Evolutionary conservation across 35 echinoderm and acorn worm genomes (phyloP).

Genomic region (Anneissia japonica): DNA sequence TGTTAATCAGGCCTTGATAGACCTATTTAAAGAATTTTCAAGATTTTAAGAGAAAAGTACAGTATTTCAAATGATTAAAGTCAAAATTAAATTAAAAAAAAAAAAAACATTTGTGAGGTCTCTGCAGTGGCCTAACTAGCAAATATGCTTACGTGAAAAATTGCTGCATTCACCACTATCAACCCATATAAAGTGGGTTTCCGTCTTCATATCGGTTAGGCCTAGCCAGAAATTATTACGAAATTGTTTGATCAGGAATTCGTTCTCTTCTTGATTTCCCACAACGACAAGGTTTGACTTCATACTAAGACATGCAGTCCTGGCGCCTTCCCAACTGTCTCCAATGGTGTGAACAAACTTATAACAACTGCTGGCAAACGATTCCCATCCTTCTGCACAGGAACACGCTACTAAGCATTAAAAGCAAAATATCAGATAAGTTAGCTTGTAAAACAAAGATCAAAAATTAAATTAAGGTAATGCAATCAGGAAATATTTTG

Average conservation of each 20-base stretch:
- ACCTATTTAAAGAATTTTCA: too few relatives aligned
- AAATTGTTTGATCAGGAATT: background rate
- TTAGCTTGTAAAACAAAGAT: too few relatives aligned
- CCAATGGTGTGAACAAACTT: background rate
- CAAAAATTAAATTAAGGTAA: too few relatives aligned
- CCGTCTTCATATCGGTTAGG: background rate
- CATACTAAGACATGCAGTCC: background rate
- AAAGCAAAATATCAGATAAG: too few relatives aligned
- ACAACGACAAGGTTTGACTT: background rate
- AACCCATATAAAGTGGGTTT: background rate
- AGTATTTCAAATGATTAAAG: too few relatives aligned
- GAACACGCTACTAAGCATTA: background rate
- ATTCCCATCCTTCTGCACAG: background rate
- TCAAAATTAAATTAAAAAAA: too few relatives aligned
- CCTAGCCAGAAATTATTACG: background rate
- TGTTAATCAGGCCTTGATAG: too few relatives aligned
- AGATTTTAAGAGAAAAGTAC: too few relatives aligned
- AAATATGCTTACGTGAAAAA: background rate
- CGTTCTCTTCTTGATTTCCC: background rate
- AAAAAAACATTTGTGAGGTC: too few relatives aligned
- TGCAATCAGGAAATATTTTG: too few relatives aligned
- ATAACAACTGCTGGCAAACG: background rate
- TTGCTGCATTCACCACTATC: background rate
- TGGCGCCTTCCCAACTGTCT: background rate
- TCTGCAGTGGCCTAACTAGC: too few relatives aligned